These are phyloP conservation scores for Amazona guildingii DNA, from an alignment of 2,113 vertebrate species.

Conservation along the genomic window DNA sequence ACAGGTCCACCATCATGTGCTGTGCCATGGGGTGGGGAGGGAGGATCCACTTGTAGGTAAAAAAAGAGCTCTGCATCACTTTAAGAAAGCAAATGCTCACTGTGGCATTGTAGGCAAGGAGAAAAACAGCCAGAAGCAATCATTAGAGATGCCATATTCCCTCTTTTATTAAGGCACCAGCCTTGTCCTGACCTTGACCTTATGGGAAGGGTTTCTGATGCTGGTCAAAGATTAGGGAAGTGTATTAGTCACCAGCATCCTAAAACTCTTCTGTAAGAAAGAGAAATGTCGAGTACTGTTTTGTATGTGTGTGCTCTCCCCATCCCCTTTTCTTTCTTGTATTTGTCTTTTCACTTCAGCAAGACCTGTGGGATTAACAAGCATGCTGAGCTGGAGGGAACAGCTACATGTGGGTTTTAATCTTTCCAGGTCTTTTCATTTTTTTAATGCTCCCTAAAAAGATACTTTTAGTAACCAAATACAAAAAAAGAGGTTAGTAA, in stretches of 20 bases:
- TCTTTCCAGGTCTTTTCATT: not conserved
- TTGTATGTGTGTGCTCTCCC: not conserved
- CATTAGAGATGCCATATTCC: not conserved
- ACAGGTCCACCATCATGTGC: not conserved
- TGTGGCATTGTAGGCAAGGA: not conserved
- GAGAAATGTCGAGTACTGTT: not conserved
- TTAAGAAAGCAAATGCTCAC: not conserved
- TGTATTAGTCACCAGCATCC: not conserved
- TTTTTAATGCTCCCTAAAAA: not conserved
- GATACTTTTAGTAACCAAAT: not conserved
- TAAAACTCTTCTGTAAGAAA: not conserved
- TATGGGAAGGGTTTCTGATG: not conserved
- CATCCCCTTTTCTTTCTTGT: not conserved
- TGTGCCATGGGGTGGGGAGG: not conserved
- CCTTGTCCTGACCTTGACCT: constrained; percentile 36
- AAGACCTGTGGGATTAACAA: not conserved
- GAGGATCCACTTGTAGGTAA: not conserved
- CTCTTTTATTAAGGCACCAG: not conserved
- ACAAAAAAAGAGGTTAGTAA: not conserved
- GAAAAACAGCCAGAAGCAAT: constrained; percentile 43
- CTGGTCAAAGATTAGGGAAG: not conserved
- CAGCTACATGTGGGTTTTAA: not conserved
- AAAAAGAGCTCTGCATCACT: not conserved
- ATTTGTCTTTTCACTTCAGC: not conserved
- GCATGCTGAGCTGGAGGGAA: accelerated